Conservation (phyloP, 2,888 invertebrate genomes). For the Barypeithes pellucidus region DNA sequence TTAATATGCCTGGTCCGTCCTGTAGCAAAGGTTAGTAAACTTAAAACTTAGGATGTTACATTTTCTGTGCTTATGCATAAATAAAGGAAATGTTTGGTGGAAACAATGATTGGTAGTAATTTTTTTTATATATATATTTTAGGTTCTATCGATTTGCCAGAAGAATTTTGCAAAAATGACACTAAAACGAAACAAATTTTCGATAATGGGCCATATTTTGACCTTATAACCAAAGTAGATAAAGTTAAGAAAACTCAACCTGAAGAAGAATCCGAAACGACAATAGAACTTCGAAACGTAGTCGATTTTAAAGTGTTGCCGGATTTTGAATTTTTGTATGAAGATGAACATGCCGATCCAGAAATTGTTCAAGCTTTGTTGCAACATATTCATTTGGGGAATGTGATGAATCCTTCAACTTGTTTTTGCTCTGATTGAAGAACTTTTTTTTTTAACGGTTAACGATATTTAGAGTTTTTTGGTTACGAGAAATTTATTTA, state of each 20-base stretch:
- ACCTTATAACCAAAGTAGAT: slow-evolving; percentile 60
- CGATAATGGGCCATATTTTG: slow-evolving; percentile 59
- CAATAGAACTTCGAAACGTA: slow-evolving; percentile 49
- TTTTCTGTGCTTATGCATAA: no score
- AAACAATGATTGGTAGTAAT: no score
- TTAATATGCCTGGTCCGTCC: slow-evolving; percentile 34
- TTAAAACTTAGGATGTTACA: no score
- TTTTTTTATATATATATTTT: slow-evolving; percentile 10
- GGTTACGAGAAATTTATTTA: neutral
- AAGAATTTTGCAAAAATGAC: slow-evolving; percentile 42
- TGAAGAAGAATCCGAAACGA: slow-evolving; percentile 49
- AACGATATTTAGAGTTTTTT: no score
- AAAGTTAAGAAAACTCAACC: slow-evolving; percentile 54
- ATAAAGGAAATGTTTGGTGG: no score
- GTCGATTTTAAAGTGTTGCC: slow-evolving; percentile 45
- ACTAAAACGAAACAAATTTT: slow-evolving; percentile 54
- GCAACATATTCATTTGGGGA: slow-evolving; percentile 55
- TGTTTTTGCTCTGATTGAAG: slow-evolving; percentile 56
- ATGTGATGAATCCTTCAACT: slow-evolving; percentile 53
- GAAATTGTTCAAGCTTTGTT: slow-evolving; percentile 57
- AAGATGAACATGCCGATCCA: slow-evolving; percentile 59
- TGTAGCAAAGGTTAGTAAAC: slow-evolving; percentile 19
- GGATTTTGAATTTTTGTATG: slow-evolving; percentile 58
- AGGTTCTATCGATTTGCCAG: slow-evolving; percentile 33
- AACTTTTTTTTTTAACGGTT: no score